These are phyloP conservation scores for Chelmon rostratus DNA, from an alignment of 2,797 vertebrate species.

Conservation along the genomic window DNA sequence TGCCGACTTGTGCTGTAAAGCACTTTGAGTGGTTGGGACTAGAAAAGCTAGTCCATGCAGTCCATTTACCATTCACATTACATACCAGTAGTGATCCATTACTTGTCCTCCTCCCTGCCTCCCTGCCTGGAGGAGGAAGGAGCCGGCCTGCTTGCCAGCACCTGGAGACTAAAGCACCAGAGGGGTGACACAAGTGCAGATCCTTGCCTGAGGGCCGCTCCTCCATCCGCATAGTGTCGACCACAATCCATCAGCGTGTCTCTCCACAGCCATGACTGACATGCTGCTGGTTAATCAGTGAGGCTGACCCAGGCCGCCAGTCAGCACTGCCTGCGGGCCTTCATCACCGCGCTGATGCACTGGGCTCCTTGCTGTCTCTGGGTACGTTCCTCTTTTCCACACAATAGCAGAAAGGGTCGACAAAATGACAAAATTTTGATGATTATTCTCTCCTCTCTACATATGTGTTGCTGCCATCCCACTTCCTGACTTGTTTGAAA, in stretches of 20 bases:
- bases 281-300: constrained; percentile 53
- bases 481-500: background rate
- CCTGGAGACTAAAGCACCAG: constrained; percentile 53
- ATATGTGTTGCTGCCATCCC: background rate
- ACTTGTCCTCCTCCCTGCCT: background rate
- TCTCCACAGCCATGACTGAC: constrained; percentile 47
- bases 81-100: too few relatives aligned
- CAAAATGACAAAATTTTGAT: background rate
- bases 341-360: constrained; percentile 34
- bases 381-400: background rate
- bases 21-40: too few relatives aligned
- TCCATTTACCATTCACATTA: too few relatives aligned
- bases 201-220: constrained; percentile 55
- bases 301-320: constrained; percentile 41
- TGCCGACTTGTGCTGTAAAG: too few relatives aligned
- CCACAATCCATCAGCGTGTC: constrained; percentile 41
- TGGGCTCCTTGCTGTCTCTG: constrained; percentile 4
- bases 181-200: constrained; percentile 51
- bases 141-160: constrained; percentile 17
- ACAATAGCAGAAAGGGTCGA: constrained; percentile 3
- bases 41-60: too few relatives aligned
- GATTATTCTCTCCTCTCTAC: background rate
- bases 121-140: background rate
- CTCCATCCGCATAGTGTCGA: constrained; percentile 51
- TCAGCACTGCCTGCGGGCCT: constrained; percentile 29